These are phyloP conservation scores for Thaumatotibia leucotreta DNA, from an alignment of 1,140 invertebrate species.

Conservation along the genomic window DNA sequence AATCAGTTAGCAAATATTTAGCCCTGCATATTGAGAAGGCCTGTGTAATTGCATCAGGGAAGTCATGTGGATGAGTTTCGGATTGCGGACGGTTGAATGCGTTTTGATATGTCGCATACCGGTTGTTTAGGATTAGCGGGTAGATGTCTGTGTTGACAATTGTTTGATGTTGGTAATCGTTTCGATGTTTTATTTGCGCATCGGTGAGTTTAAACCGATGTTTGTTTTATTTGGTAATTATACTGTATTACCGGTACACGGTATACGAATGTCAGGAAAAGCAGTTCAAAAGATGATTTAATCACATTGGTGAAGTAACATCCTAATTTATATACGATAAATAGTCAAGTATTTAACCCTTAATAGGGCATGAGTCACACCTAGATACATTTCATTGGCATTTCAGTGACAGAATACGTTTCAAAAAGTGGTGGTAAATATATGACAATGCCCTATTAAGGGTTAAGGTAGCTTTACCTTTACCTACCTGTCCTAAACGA, in stretches of 20 bases:
- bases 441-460: too few relatives aligned
- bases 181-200: background rate
- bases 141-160: background rate
- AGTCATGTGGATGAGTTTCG: conserved; percentile 30
- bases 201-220: background rate
- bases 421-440: too few relatives aligned
- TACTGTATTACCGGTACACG: too few relatives aligned
- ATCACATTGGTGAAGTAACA: too few relatives aligned
- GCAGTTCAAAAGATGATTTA: too few relatives aligned
- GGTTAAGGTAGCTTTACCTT: too few relatives aligned
- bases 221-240: background rate
- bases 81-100: conserved; percentile 19
- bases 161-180: background rate
- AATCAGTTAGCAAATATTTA: conserved; percentile 65
- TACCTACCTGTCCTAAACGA: too few relatives aligned
- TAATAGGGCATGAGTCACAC: too few relatives aligned
- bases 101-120: conserved; percentile 13
- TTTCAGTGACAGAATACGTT: background rate
- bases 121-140: background rate
- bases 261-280: too few relatives aligned
- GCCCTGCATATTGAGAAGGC: conserved; percentile 54
- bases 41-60: conserved; percentile 61
- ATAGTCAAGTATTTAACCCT: too few relatives aligned
- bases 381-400: too few relatives aligned
- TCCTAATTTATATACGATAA: too few relatives aligned